Conservation (phyloP, 2,797 vertebrate genomes). For the Anguilla anguilla region DNA sequence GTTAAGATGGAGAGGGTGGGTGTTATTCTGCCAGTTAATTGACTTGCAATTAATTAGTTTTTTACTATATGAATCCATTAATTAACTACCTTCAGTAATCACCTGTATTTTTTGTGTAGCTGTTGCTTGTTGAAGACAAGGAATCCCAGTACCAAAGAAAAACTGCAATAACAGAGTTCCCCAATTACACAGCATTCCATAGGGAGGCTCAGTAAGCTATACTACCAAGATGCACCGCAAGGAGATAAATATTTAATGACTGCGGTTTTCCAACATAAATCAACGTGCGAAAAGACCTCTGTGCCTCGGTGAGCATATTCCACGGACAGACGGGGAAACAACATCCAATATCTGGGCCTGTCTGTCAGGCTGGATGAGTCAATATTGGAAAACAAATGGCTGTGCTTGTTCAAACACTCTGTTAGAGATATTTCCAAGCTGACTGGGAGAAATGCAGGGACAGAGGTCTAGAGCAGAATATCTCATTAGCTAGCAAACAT, state of each 20-base stretch:
- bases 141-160: not conserved
- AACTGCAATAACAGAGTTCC: not conserved
- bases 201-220: not conserved
- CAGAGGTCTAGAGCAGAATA: not conserved
- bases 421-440: not conserved
- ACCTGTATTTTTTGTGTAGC: not conserved
- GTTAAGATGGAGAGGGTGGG: not conserved
- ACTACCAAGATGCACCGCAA: not conserved
- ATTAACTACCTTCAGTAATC: not conserved
- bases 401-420: not conserved
- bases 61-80: not conserved
- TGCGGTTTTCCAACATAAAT: not conserved
- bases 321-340: not conserved
- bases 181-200: not conserved
- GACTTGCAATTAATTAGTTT: not conserved
- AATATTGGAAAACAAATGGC: conserved; percentile 6
- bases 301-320: not conserved
- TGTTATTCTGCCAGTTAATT: not conserved
- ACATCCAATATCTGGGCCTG: conserved; percentile 3
- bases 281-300: not conserved
- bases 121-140: not conserved
- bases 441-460: not conserved
- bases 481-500: not conserved
- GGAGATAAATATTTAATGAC: conserved; percentile 9
- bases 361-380: conserved; percentile 1